Evolutionary conservation across 2,113 vertebrate species (phyloP).

Genomic region (Poeciliopsis turrubarensis): DNA sequence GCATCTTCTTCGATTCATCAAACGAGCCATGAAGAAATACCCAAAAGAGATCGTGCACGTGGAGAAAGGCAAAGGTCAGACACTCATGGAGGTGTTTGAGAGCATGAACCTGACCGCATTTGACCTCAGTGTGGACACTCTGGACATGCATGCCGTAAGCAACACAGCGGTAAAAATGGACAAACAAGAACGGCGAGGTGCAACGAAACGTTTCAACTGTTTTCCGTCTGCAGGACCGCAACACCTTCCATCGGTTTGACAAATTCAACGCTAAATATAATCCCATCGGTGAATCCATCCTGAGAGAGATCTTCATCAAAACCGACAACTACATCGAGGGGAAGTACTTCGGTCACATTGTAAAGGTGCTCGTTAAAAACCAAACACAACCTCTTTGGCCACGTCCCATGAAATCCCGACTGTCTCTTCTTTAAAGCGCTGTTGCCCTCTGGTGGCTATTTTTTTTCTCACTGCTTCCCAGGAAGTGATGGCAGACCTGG

Average conservation of each 20-base stretch:
- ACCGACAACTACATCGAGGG: conserved; percentile 94
- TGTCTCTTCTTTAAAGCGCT: background rate
- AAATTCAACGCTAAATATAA: conserved; percentile 99
- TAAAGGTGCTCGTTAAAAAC: conserved; percentile 83
- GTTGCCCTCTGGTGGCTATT: conserved; percentile 38
- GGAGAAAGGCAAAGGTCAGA: conserved; percentile 91
- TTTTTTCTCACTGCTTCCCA: conserved; percentile 59
- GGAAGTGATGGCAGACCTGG: conserved; percentile 97
- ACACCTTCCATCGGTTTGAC: conserved; percentile 98
- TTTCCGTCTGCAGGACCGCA: conserved; percentile 85
- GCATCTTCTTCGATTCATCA: conserved; percentile 95
- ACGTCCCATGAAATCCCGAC: background rate
- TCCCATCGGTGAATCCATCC: conserved; percentile 94
- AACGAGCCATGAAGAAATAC: conserved; percentile 94
- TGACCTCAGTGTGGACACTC: conserved; percentile 95
- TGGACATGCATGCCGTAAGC: conserved; percentile 95
- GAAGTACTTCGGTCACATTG: conserved; percentile 96
- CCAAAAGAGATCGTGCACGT: conserved; percentile 91
- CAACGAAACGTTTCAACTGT: background rate
- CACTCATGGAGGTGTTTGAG: conserved; percentile 94
- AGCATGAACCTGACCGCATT: conserved; percentile 95
- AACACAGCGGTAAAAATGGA: background rate
- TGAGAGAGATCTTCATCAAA: conserved; percentile 98
- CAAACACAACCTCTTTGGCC: background rate
- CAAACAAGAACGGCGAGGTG: background rate